These are phyloP conservation scores for Xanthia togata DNA, from an alignment of 2,888 invertebrate species.

Conservation along the genomic window DNA sequence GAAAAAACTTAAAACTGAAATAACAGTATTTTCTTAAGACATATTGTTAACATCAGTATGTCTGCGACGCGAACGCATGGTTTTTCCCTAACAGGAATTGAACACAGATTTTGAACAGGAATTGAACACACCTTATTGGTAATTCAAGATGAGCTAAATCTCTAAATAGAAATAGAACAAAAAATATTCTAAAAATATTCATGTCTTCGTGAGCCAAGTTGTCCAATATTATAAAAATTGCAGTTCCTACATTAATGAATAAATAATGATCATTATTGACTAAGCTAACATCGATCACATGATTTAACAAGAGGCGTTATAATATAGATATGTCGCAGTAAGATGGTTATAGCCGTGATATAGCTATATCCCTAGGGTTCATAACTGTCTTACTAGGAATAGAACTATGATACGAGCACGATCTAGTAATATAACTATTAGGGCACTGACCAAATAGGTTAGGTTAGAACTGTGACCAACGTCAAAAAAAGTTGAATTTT, in stretches of 20 bases:
- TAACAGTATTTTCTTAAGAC: too few species aligned
- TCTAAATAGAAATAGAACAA: neutral
- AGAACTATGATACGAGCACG: too few species aligned
- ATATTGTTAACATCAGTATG: too few species aligned
- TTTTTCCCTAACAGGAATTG: neutral
- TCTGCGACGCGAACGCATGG: too few species aligned
- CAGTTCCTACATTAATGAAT: too few species aligned
- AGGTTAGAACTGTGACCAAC: too few species aligned
- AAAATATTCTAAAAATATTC: neutral
- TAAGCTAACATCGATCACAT: conserved; percentile 16
- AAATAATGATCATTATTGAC: neutral
- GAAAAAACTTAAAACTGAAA: neutral
- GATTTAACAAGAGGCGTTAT: neutral
- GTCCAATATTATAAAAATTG: neutral
- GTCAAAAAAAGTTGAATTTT: too few species aligned
- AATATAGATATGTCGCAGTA: neutral
- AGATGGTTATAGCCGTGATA: too few species aligned
- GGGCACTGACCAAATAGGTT: too few species aligned
- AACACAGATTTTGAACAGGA: neutral
- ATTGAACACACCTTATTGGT: neutral
- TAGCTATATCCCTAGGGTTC: too few species aligned
- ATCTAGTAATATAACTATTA: too few species aligned
- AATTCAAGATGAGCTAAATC: neutral
- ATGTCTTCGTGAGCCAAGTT: neutral
- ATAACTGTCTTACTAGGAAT: too few species aligned